Evolutionary conservation across 2,888 invertebrate genomes (phyloP), one percentile per base, ranked within the genome.

Genomic region (Zeuzera pyrina): DNA sequence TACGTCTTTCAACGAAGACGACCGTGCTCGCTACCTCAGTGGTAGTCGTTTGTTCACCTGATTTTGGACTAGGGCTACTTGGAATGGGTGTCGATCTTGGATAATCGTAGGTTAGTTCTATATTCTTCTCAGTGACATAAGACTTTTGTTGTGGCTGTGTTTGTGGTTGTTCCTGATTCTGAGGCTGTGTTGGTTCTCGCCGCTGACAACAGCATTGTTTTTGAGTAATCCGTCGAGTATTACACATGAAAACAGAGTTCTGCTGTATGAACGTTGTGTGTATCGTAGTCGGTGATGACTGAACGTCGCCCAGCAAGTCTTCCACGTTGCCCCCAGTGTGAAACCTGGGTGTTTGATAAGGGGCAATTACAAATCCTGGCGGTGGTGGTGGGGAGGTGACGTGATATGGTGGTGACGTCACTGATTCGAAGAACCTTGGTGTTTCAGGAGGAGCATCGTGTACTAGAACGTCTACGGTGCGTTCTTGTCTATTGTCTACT

Each of bases 221-320:
- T 40, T 84, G 81, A 26, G 74, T 64, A 10, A 84, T 62, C 30
- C 70, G 58, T 43, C 63, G 66, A 0, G 84, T 84, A 38, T 83
- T 84, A 47, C 84, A 84, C 78, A 84, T 81, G 45, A 84, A 76
- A 13, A 81, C 74, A 0, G 84, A 83, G 44, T 84, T 84, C 41
- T 83, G 79, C 45, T 83, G 79, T 32, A 83, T 81, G 43, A 58
- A 74, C 1, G 81, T 81, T 2, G 81, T 77, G 36, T 79, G 79
- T 43, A 79, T 69, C 0, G 68, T 58, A 0, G 68, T 58, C 0
- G 79, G 69, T 21, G 58, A 44, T 1, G 86, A 84, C 54, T 89
- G 88, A 3, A 90, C 89, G 39, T 91, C 90, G 35, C 89, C 87
- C 0, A 91, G 66, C 25, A 91, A 66, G 39, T 90, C 88, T 45